A percentile compares a stretch with the other conserved stretches of the same genome.
Conservation (phyloP, 2,888 invertebrate species). For the Deilephila porcellus region DNA sequence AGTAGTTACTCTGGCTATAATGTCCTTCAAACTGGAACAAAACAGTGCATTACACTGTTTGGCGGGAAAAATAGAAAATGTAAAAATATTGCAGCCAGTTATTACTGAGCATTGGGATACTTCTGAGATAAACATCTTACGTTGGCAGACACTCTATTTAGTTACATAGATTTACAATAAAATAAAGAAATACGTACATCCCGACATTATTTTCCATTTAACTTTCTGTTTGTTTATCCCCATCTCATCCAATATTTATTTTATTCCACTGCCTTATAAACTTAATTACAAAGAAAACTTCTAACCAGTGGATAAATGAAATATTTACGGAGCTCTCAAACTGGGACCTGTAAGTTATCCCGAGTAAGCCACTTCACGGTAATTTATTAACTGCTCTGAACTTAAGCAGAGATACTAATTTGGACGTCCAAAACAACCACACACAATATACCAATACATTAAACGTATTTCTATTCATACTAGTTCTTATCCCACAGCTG, state of each 20-base stretch:
- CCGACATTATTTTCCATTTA: no score
- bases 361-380: not conserved
- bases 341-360: not conserved
- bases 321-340: conserved; percentile 6
- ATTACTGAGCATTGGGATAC: no score
- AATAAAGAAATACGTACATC: no score
- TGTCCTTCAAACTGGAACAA: no score
- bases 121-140: no score
- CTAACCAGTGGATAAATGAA: not conserved
- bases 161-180: no score
- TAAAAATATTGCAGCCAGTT: no score
- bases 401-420: not conserved
- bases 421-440: not conserved
- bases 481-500: no score
- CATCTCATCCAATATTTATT: not conserved
- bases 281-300: not conserved
- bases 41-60: no score
- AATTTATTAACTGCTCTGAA: conserved; percentile 6
- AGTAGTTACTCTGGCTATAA: no score
- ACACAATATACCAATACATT: not conserved
- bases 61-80: no score
- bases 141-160: no score
- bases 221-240: not conserved
- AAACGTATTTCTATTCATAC: not conserved
- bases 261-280: not conserved